These are phyloP conservation scores for Nebria brevicollis DNA, from an alignment of 2,888 invertebrate species.

Conservation along the genomic window DNA sequence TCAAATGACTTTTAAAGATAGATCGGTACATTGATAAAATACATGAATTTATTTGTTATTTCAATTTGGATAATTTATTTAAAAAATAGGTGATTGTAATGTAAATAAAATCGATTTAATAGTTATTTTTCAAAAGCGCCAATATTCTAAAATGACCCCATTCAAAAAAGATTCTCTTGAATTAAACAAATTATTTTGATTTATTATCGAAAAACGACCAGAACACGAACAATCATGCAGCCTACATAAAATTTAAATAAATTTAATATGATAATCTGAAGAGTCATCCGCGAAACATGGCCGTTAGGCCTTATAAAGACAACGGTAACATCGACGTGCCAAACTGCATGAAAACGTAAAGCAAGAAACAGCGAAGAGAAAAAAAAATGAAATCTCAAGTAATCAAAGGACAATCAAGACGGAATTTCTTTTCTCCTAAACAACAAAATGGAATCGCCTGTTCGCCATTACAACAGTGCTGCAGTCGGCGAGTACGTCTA, in stretches of 20 bases:
- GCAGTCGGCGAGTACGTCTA: slow-evolving; percentile 54
- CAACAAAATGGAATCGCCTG: slow-evolving; percentile 35
- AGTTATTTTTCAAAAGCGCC: neutral
- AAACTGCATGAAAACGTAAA: neutral
- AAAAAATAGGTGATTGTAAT: too few relatives aligned
- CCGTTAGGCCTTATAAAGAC: neutral
- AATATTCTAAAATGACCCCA: neutral
- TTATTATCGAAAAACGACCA: slow-evolving; percentile 21
- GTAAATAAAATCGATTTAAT: too few relatives aligned
- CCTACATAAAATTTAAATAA: slow-evolving; percentile 38
- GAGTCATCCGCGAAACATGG: slow-evolving; percentile 26
- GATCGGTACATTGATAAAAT: too few relatives aligned
- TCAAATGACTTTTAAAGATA: too few relatives aligned
- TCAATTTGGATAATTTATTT: too few relatives aligned
- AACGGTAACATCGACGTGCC: neutral
- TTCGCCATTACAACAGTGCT: slow-evolving; percentile 34
- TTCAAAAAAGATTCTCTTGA: slow-evolving; percentile 17
- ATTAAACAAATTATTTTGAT: slow-evolving; percentile 37
- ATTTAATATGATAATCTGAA: slow-evolving; percentile 42
- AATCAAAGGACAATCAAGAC: slow-evolving; percentile 23
- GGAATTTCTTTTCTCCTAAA: slow-evolving; percentile 20
- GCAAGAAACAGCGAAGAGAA: neutral
- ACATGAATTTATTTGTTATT: too few relatives aligned
- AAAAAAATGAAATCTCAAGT: slow-evolving; percentile 7
- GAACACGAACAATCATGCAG: slow-evolving; percentile 21